phyloP scores from a whole-genome alignment of 2,797 vertebrate species.

The Carduelis carduelis region DNA sequence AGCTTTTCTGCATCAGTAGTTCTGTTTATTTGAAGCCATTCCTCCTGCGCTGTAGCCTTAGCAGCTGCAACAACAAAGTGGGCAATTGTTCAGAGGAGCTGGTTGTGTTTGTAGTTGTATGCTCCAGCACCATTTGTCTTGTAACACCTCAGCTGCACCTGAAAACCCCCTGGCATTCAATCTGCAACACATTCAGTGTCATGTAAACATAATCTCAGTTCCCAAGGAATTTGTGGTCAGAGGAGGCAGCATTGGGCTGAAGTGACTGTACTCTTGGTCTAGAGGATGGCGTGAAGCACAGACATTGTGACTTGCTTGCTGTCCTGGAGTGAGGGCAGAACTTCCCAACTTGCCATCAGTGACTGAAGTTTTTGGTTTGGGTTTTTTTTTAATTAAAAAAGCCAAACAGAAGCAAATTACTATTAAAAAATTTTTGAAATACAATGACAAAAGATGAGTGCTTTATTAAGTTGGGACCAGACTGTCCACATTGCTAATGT shows the following conservation, averaged over 20 bases:
- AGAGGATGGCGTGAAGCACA: too few relatives aligned
- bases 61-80: not conserved
- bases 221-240: not conserved
- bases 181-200: not conserved
- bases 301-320: fast-evolving
- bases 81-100: not conserved
- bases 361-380: not conserved
- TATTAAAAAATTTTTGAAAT: not conserved
- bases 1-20: not conserved
- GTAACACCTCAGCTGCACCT: not conserved
- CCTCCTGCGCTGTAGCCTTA: not conserved
- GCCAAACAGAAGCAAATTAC: not conserved
- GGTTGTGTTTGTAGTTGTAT: not conserved
- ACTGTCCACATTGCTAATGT: not conserved
- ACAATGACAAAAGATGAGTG: not conserved
- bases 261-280: not conserved
- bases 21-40: not conserved
- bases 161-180: not conserved
- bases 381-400: not conserved
- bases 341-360: not conserved
- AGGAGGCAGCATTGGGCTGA: not conserved
- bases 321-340: not conserved
- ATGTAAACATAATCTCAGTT: not conserved
- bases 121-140: not conserved
- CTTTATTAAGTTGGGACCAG: not conserved